Base-by-base conservation (phyloP, 1,140 invertebrate species). In the Stenopsyche tienmushanensis region DNA sequence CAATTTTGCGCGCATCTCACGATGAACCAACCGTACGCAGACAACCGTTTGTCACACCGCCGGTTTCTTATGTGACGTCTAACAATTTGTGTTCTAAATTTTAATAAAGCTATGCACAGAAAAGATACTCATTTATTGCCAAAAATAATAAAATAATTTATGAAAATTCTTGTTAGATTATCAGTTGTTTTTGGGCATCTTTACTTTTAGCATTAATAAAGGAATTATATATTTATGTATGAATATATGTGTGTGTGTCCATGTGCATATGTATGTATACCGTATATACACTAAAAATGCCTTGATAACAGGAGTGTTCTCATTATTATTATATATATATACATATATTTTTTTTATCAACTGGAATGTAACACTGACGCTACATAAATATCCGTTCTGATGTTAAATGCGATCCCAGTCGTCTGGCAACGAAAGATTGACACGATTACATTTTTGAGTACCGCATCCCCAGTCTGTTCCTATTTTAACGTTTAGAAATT, bases 81-180 rank as follows among this genome's bases (percentile, higher is more conserved):
- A 50, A 59, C 64, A 52, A 65, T 65, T 67, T 71, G 69, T 71
- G 69, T 71, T 71, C 69, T 65, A 71, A 71, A 71, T 66, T 68
- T 68, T 68, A 65, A 68, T 67, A 45, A 60, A 57, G 65, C 66
- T 71, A 71, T 65, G 66, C 69, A 71, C 64, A 64, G 57, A 71
- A 71, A 67, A 67, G 69, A 71, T 71, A 71, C 69, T 71, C 69
- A 71, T 71, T 68, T 71, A 71, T 71, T 71, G 69, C 69, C 69
- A 71, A 71, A 71, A 71, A 71, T 62, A 55, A 57, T 64, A 62
- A 69, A 69, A 57, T 58, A 69, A 59, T 65, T 69, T 58, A 39
- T 57, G 42, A 66, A 58, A 7, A 52, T 69, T 69, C 54, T 63
- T 66, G 50, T 39, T 62, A 64, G 62, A 66, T 67, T 70, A 65